A percentile compares a stretch with the other conserved stretches of the same genome.
These are phyloP conservation scores for Camptogramma bilineatum DNA, from an alignment of 2,888 invertebrate genomes.

Conservation along the genomic window DNA sequence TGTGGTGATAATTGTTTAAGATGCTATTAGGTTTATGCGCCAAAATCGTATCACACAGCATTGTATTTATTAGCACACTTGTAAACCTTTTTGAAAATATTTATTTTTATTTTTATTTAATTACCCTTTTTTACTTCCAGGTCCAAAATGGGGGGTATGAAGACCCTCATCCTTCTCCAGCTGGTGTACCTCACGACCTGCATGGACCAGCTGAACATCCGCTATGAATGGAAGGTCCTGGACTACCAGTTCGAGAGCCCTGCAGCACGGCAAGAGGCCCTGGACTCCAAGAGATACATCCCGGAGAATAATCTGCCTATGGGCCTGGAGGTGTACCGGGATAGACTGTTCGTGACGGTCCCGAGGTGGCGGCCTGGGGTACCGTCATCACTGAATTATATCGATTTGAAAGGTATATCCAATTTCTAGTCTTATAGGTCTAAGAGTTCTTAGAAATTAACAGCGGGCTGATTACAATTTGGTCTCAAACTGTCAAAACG, in stretches of 20 bases:
- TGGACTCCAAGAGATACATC: constrained; percentile 86
- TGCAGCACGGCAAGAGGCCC: constrained; percentile 85
- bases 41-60: too few relatives aligned
- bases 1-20: too few relatives aligned
- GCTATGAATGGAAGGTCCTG: constrained; percentile 90
- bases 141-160: constrained; percentile 64
- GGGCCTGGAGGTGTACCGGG: constrained; percentile 89
- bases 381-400: constrained; percentile 90
- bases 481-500: too few relatives aligned
- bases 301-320: constrained; percentile 90
- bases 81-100: too few relatives aligned
- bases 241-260: constrained; percentile 88
- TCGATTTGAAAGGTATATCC: constrained; percentile 86
- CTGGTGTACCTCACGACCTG: constrained; percentile 69
- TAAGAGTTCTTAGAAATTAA: too few relatives aligned
- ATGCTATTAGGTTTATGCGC: too few relatives aligned
- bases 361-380: constrained; percentile 92
- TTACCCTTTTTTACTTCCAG: constrained; percentile 27
- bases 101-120: not conserved
- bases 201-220: constrained; percentile 89
- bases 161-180: constrained; percentile 67
- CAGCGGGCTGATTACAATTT: too few relatives aligned
- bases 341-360: constrained; percentile 89
- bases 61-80: too few relatives aligned
- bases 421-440: too few relatives aligned